These are phyloP conservation scores for Nixonia krombeini DNA, from an alignment of 1,140 invertebrate species.

Conservation along the genomic window DNA sequence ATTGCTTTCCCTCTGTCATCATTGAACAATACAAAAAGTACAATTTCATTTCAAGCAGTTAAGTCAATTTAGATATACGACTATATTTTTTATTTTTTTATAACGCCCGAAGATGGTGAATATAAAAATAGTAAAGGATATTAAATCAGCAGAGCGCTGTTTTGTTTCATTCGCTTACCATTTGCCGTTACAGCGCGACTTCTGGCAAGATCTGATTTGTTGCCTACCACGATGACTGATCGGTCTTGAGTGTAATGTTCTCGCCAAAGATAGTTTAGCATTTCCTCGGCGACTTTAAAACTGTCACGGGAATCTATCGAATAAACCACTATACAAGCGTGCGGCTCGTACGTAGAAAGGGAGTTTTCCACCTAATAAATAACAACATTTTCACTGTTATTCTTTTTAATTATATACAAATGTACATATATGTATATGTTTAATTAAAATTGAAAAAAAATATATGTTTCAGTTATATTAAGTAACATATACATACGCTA, in stretches of 20 bases:
- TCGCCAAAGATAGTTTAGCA: conserved; percentile 85
- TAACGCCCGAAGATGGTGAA: too few relatives aligned
- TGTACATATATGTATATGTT: too few relatives aligned
- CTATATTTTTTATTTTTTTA: too few relatives aligned
- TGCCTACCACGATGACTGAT: conserved; percentile 92
- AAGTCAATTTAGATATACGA: too few relatives aligned
- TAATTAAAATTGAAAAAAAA: too few relatives aligned
- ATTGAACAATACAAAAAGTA: neutral
- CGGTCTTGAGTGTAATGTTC: conserved; percentile 85
- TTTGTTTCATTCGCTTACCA: too few relatives aligned
- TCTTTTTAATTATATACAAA: too few relatives aligned
- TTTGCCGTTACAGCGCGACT: conserved; percentile 84
- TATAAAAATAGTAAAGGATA: too few relatives aligned
- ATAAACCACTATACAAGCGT: conserved; percentile 92
- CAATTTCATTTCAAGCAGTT: neutral
- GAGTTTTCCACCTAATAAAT: conserved; percentile 82
- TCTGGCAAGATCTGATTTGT: conserved; percentile 92
- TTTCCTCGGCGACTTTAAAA: conserved; percentile 83
- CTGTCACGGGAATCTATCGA: conserved; percentile 85
- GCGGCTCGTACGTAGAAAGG: conserved; percentile 87
- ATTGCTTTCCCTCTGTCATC: conserved; percentile 85
- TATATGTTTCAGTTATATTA: too few relatives aligned
- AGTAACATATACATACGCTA: too few relatives aligned
- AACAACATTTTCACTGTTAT: too few relatives aligned
- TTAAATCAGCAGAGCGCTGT: too few relatives aligned